Conservation (phyloP, 1,140 invertebrate species). For the Doryteuthis pealeii region DNA sequence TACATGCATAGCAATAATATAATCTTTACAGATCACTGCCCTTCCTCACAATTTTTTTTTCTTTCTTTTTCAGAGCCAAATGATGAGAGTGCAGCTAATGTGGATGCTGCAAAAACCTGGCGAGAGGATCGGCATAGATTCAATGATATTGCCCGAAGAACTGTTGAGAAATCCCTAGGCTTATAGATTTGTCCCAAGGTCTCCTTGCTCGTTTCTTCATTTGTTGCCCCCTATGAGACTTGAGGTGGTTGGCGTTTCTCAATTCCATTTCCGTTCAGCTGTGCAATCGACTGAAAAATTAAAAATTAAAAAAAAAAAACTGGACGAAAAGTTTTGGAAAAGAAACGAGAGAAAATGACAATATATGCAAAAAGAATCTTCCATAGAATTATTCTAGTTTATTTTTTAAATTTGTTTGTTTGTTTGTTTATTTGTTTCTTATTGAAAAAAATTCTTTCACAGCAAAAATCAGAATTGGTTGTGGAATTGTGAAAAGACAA, state of each 20-base stretch:
- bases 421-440: background rate
- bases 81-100: constrained; percentile 98
- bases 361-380: too few species aligned
- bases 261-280: background rate
- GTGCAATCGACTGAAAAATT: background rate
- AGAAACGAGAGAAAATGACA: too few species aligned
- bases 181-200: constrained; percentile 24
- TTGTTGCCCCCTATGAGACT: background rate
- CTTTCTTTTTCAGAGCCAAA: constrained; percentile 81
- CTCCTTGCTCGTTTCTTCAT: background rate
- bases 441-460: background rate
- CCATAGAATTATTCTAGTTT: too few species aligned
- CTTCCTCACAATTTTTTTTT: too few species aligned
- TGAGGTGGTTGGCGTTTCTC: too few species aligned
- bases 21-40: too few species aligned
- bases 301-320: background rate
- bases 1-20: too few species aligned
- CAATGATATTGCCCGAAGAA: constrained; percentile 85
- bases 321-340: background rate
- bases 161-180: constrained; percentile 87
- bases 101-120: constrained; percentile 99
- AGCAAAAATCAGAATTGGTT: background rate
- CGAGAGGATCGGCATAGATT: constrained; percentile 92
- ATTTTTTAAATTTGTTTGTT: background rate
- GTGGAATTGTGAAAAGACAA: background rate